Percentiles rank a stretch among this genome's conserved stretches.
Evolutionary conservation across 2,888 invertebrate genomes (phyloP).

Genomic region (Agrochola lychnidis): DNA sequence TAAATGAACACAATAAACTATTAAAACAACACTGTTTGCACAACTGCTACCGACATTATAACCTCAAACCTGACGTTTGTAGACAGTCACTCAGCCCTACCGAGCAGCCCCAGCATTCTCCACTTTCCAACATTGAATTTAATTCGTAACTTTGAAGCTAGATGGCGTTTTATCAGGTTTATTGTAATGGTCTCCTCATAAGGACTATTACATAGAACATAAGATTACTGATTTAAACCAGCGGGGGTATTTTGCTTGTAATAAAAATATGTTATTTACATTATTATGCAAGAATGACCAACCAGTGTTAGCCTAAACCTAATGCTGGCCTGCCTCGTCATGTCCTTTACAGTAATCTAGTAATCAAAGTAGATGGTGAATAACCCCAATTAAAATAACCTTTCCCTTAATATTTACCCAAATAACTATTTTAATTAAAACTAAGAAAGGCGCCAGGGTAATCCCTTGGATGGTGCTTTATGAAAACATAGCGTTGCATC

Average conservation of each 20-base stretch:
- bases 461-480: neutral
- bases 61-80: slow-evolving; percentile 46
- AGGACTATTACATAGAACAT: neutral
- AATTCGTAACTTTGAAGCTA: slow-evolving; percentile 28
- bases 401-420: neutral
- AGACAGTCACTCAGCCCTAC: slow-evolving; percentile 2
- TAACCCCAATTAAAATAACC: neutral
- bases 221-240: neutral
- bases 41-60: slow-evolving; percentile 51
- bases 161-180: slow-evolving; percentile 55
- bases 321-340: too few species aligned
- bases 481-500: neutral
- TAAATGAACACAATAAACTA: slow-evolving; percentile 32
- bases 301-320: neutral
- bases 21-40: slow-evolving; percentile 33
- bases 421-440: neutral
- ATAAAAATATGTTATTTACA: neutral
- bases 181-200: neutral
- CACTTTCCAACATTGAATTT: slow-evolving; percentile 19
- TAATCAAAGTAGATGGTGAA: neutral
- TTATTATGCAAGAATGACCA: neutral
- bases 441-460: too few species aligned
- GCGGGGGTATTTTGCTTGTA: neutral
- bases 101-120: slow-evolving; percentile 22
- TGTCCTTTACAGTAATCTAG: neutral